phyloP scores from a whole-genome alignment of 2,113 vertebrate species.

The Mungos mungo region DNA sequence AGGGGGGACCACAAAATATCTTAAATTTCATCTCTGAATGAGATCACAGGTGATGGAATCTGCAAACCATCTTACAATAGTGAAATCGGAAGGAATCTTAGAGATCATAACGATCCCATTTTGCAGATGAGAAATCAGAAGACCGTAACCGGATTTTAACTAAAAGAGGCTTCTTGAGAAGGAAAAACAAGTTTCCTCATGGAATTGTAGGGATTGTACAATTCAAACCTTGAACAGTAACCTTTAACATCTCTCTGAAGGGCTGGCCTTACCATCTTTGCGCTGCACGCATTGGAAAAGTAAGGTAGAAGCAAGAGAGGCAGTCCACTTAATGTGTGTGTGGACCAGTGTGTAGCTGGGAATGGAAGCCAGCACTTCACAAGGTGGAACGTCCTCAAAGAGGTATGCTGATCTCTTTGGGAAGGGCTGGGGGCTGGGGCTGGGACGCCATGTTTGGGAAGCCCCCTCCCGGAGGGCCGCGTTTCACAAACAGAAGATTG shows the following conservation, averaged over 20 bases:
- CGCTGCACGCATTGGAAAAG: not conserved
- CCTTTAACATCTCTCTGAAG: not conserved
- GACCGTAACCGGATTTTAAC: conserved; percentile 24
- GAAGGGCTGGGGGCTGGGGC: not conserved
- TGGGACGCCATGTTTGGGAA: conserved; percentile 49
- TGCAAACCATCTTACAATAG: not conserved
- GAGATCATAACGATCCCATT: not conserved
- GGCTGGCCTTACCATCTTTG: not conserved
- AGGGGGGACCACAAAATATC: not conserved
- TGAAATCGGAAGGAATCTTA: conserved; percentile 32
- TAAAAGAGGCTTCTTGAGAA: conserved; percentile 38
- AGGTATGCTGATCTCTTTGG: conserved; percentile 38
- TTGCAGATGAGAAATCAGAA: conserved; percentile 35
- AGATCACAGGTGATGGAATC: conserved; percentile 36
- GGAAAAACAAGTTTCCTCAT: not conserved
- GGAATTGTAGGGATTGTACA: not conserved
- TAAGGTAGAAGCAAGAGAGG: not conserved
- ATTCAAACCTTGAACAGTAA: not conserved
- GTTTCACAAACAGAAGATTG: conserved; percentile 11
- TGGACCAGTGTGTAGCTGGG: conserved; percentile 39
- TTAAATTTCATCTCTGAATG: conserved; percentile 12
- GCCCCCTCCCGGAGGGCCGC: not conserved
- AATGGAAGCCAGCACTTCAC: conserved; percentile 47
- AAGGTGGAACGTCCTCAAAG: not conserved
- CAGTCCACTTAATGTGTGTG: not conserved